Base-by-base conservation (phyloP, 2,888 invertebrate species). In the Andrena marginata region DNA sequence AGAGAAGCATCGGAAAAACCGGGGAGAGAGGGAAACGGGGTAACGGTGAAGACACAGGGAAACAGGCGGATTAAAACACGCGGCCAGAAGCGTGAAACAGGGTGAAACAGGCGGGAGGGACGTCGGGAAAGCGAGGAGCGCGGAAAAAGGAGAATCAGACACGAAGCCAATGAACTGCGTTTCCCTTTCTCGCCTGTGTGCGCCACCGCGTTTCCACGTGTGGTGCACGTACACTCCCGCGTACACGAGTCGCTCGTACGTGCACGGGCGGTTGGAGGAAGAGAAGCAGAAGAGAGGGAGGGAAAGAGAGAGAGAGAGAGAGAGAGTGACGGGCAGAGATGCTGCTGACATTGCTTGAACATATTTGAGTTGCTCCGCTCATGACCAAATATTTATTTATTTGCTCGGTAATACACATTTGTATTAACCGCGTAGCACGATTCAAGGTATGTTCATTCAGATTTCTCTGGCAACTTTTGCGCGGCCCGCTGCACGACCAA, bases 351-450 rank as follows among this genome's bases (percentile, higher is more conserved):
- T 91, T 89, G 91, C 91, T 92, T 90, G 89, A 91, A 92, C 90
- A 89, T 92, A 92, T 93, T 92, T 92, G 91, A 91, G 89, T 89
- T 92, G 90, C 91, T 92, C 89, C 91, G 90, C 90, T 90, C 88
- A 89, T 91, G 90, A 89, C 91, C 93, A 93, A 93, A 93, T 93
- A 93, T 93, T 93, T 93, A 93, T 93, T 92, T 92, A 91, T 93
- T 92, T 92, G 90, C 91, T 86, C 89, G 90, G 91, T 91, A 91
- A 92, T 93, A 92, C 88, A 89, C 88, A 91, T 89, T 89, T 89
- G 89, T 89, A 89, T 89, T 89, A 89, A 89, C 85, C 88, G 86
- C 82, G 88, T 85, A 85, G 88, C 88, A 78, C 87, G 89, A 89
- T 86, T 89, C 87, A 85, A 83, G 87, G 81, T 87, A 89, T 87